Evolutionary conservation across 2,113 vertebrate genomes (phyloP).

Genomic region (Macquaria ambigua): DNA sequence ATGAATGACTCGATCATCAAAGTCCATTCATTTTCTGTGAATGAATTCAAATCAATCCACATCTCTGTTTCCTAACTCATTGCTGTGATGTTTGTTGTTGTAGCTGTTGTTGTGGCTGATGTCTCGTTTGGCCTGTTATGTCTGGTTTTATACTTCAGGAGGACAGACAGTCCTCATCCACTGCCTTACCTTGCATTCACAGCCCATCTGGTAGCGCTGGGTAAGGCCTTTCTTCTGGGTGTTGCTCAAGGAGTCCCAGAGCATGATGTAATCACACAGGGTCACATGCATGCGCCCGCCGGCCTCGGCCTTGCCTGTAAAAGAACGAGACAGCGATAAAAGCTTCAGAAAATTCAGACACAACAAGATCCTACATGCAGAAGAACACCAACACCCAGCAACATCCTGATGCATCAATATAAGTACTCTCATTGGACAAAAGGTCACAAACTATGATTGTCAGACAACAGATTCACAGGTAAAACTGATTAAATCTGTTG

Average conservation of each 20-base stretch:
- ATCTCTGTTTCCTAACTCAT: neutral
- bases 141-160: slow-evolving; percentile 35
- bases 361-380: neutral
- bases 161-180: neutral
- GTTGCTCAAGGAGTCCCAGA: slow-evolving; percentile 94
- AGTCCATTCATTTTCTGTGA: neutral
- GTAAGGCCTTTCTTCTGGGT: slow-evolving; percentile 99
- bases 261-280: slow-evolving; percentile 95
- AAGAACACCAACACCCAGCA: neutral
- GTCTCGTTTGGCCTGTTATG: slow-evolving; percentile 34
- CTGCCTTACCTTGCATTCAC: slow-evolving; percentile 94
- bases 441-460: neutral
- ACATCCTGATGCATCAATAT: neutral
- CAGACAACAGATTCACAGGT: neutral
- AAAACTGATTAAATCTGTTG: slow-evolving; percentile 23
- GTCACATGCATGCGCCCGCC: slow-evolving; percentile 94
- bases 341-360: slow-evolving; percentile 6
- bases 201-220: slow-evolving; percentile 99
- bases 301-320: slow-evolving; percentile 91
- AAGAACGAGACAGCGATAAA: slow-evolving; percentile 2
- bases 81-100: slow-evolving; percentile 1
- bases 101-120: slow-evolving; percentile 25
- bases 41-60: neutral
- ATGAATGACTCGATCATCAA: neutral
- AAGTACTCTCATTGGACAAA: neutral